These are phyloP conservation scores for Urocitellus parryii DNA, from an alignment of 2,113 vertebrate species.

Conservation along the genomic window DNA sequence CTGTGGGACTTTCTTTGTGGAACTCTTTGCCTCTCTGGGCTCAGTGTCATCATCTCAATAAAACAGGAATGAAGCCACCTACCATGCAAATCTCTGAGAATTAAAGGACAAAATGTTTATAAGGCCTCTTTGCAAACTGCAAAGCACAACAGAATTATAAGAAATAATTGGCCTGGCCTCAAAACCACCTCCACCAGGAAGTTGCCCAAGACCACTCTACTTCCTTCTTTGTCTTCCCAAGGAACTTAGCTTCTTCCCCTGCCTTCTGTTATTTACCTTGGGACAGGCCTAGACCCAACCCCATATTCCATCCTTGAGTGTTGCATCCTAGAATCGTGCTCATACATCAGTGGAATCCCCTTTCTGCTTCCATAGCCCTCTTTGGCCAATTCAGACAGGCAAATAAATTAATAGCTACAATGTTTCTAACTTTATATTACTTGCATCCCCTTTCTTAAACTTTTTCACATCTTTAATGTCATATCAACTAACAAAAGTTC, in stretches of 20 bases:
- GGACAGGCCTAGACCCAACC: neutral
- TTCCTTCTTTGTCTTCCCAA: constrained; percentile 5
- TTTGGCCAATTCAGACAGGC: neutral
- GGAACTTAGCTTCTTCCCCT: neutral
- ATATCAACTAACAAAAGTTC: neutral
- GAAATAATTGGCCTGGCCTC: neutral
- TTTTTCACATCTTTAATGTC: neutral
- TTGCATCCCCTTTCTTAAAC: neutral
- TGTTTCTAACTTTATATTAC: neutral
- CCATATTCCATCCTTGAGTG: neutral
- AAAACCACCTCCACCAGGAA: constrained; percentile 8
- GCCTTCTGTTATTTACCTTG: neutral
- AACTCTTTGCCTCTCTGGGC: neutral
- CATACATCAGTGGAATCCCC: neutral
- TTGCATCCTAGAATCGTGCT: neutral
- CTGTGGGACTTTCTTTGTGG: neutral
- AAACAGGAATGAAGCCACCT: constrained; percentile 9
- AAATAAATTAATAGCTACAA: neutral
- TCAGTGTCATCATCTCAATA: constrained; percentile 2
- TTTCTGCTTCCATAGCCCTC: neutral
- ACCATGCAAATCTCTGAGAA: neutral
- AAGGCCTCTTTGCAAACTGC: constrained; percentile 28
- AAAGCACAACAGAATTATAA: neutral
- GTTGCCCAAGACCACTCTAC: neutral
- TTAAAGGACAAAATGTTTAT: neutral